These are phyloP conservation scores for Apodemus speciosus DNA, from an alignment of 2,113 vertebrate species.

Conservation along the genomic window DNA sequence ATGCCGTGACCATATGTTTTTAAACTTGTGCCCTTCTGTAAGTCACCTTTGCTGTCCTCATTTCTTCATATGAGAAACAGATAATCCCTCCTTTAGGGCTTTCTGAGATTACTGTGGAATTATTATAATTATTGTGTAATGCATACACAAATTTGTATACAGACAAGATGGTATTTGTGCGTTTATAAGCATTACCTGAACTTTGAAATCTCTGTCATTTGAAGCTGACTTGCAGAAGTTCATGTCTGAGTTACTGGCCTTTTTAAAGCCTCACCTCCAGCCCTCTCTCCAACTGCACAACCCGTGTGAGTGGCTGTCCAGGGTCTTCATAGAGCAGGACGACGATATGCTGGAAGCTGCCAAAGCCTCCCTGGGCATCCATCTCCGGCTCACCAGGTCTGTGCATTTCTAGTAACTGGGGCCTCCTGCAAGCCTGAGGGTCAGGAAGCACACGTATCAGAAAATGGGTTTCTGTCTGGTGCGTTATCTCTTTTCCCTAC, in stretches of 20 bases:
- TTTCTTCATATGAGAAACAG: not conserved
- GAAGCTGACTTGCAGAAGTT: slow-evolving; percentile 77
- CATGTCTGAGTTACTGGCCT: slow-evolving; percentile 85
- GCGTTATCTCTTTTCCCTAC: not conserved
- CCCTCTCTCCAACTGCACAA: slow-evolving; percentile 69
- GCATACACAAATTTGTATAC: not conserved
- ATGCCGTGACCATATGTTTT: not conserved
- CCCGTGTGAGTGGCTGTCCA: slow-evolving; percentile 90
- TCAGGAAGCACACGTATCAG: not conserved
- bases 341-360: slow-evolving; percentile 97
- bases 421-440: not conserved
- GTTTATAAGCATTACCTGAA: not conserved
- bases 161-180: not conserved
- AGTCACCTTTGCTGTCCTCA: not conserved
- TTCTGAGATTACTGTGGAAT: no score
- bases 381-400: slow-evolving; percentile 88
- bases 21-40: not conserved
- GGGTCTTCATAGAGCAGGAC: slow-evolving; percentile 94
- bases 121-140: no score
- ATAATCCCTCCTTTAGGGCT: not conserved
- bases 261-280: slow-evolving; percentile 84
- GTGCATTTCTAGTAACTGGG: slow-evolving; percentile 40
- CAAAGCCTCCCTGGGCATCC: slow-evolving; percentile 87
- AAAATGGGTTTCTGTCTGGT: not conserved
- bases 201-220: slow-evolving; percentile 24